phyloP scores from a whole-genome alignment of 2,888 invertebrate species.

The Fissipunctia ypsillon region DNA sequence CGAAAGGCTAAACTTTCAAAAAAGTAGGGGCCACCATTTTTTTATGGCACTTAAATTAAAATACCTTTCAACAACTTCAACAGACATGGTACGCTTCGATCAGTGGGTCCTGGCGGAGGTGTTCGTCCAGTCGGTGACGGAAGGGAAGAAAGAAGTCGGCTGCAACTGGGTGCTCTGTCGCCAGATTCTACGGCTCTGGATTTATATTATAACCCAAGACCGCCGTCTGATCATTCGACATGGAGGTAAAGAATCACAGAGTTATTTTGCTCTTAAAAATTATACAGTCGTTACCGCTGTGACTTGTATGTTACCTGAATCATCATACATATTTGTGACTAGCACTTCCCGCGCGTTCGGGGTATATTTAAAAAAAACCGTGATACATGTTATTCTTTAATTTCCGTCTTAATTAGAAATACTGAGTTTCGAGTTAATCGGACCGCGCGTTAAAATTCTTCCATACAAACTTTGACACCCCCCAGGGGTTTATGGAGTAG shows the following conservation, averaged over 20 bases:
- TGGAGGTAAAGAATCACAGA: conserved; percentile 83
- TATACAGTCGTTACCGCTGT: not conserved
- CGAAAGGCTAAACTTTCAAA: not conserved
- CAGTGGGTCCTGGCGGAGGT: conserved; percentile 87
- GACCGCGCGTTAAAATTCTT: too few relatives aligned
- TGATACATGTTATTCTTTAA: too few relatives aligned
- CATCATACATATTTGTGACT: not conserved
- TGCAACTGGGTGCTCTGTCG: conserved; percentile 93
- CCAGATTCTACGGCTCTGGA: conserved; percentile 93
- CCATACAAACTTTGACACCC: too few relatives aligned
- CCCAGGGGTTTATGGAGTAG: too few relatives aligned
- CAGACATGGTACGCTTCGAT: conserved; percentile 87
- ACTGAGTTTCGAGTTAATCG: too few relatives aligned
- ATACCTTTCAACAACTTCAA: conserved; percentile 19
- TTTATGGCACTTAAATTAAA: not conserved
- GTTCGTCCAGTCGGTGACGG: conserved; percentile 94
- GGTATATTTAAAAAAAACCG: too few relatives aligned
- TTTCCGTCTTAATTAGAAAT: too few relatives aligned
- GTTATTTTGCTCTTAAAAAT: not conserved
- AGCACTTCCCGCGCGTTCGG: too few relatives aligned
- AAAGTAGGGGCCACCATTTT: too few relatives aligned
- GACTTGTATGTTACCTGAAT: not conserved
- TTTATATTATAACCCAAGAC: conserved; percentile 95
- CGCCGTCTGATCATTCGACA: conserved; percentile 91
- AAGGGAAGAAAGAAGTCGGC: conserved; percentile 94